Evolutionary conservation across 2,797 vertebrate species (phyloP).

Genomic region (Aselliscus stoliczkanus): DNA sequence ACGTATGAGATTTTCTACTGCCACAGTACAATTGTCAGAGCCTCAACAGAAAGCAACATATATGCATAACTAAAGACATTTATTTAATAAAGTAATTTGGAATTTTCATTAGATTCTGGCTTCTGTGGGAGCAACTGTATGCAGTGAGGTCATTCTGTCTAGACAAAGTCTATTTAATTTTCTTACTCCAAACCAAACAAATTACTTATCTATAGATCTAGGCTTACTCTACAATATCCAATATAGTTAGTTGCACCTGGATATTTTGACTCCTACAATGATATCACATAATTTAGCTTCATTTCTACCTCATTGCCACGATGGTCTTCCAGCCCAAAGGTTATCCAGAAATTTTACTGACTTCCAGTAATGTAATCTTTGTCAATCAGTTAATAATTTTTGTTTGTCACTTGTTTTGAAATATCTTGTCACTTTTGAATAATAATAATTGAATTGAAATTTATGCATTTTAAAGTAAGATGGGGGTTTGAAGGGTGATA

Average conservation of each 20-base stretch:
- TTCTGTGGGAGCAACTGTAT: constrained; percentile 48
- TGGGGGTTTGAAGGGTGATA: neutral
- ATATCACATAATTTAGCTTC: constrained; percentile 26
- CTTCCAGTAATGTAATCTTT: neutral
- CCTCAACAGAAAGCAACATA: constrained; percentile 43
- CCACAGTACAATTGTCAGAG: neutral
- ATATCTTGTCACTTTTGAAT: neutral
- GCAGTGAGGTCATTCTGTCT: constrained; percentile 57
- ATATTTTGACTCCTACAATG: neutral
- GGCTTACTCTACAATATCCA: constrained; percentile 47
- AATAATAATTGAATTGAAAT: neutral
- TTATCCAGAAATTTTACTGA: constrained; percentile 28
- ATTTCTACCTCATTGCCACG: neutral
- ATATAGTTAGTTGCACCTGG: constrained; percentile 57
- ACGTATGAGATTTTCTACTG: neutral
- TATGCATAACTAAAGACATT: constrained; percentile 58
- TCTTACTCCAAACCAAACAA: constrained; percentile 45
- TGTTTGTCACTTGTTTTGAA: neutral
- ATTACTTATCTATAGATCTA: constrained; percentile 72
- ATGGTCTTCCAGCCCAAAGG: neutral
- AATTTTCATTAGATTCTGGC: constrained; percentile 56
- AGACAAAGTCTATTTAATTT: constrained; percentile 51
- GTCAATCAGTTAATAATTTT: constrained; percentile 3
- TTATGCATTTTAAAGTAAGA: neutral
- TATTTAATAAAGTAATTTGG: constrained; percentile 65